Evolutionary conservation across 2,888 invertebrate genomes (phyloP).

Genomic region (Synergus laeviventris): DNA sequence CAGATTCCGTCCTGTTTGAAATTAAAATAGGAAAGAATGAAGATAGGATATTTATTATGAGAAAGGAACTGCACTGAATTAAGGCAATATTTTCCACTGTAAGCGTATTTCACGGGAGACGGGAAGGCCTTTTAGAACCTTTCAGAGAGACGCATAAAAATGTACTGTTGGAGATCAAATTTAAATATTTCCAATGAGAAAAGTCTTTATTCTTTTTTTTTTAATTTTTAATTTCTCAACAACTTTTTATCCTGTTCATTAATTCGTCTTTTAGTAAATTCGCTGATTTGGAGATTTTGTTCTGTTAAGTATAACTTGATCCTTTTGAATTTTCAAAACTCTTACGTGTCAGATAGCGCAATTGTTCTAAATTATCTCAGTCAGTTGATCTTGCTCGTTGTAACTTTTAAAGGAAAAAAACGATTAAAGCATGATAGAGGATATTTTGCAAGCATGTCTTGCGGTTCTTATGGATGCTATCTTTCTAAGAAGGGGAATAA

Average conservation of each 20-base stretch:
- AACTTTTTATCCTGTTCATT: not conserved
- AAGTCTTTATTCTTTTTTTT: not conserved
- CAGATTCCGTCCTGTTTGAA: not conserved
- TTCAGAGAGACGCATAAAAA: too few relatives aligned
- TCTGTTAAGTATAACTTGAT: not conserved
- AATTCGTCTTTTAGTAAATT: conserved; percentile 17
- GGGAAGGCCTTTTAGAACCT: too few relatives aligned
- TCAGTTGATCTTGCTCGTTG: not conserved
- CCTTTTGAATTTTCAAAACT: conserved; percentile 68
- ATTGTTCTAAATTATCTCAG: conserved; percentile 36
- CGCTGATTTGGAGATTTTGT: not conserved
- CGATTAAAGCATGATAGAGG: conserved; percentile 47
- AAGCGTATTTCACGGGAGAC: too few relatives aligned
- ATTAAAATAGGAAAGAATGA: too few relatives aligned
- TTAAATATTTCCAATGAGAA: not conserved
- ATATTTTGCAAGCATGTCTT: conserved; percentile 46
- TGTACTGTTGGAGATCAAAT: too few relatives aligned
- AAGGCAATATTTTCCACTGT: too few relatives aligned
- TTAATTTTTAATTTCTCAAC: not conserved
- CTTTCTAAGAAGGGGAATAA: not conserved
- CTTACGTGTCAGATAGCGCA: conserved; percentile 74
- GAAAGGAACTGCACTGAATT: too few relatives aligned
- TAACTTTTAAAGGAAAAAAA: conserved; percentile 4
- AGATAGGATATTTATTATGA: too few relatives aligned
- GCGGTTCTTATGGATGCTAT: not conserved